Evolutionary conservation across 2,888 invertebrate genomes (phyloP).

Genomic region (Epirrhoe tristata): DNA sequence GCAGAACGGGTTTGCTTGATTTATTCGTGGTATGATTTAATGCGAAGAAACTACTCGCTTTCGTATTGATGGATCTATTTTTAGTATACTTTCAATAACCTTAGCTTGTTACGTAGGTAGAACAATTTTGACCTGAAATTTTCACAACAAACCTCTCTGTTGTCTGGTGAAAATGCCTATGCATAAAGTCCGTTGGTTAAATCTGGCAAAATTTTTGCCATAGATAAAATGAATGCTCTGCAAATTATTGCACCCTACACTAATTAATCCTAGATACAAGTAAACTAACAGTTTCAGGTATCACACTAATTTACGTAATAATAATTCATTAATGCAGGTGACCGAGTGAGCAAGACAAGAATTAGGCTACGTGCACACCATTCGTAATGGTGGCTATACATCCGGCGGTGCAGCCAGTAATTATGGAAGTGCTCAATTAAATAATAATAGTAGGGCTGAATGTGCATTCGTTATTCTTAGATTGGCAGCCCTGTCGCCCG

Average conservation of each 20-base stretch:
- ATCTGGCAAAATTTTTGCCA: too few relatives aligned
- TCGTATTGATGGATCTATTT: slow-evolving; percentile 79
- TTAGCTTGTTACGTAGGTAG: neutral
- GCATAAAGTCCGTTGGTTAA: too few relatives aligned
- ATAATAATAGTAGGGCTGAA: slow-evolving; percentile 70
- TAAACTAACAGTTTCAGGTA: slow-evolving; percentile 6
- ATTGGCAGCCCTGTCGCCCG: slow-evolving; percentile 79
- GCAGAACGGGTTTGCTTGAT: slow-evolving; percentile 83
- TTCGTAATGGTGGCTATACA: slow-evolving; percentile 58
- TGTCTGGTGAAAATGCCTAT: too few relatives aligned
- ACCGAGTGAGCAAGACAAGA: slow-evolving; percentile 48
- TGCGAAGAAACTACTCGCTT: slow-evolving; percentile 83
- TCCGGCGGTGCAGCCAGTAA: slow-evolving; percentile 59
- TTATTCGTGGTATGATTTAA: slow-evolving; percentile 84
- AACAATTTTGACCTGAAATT: too few relatives aligned
- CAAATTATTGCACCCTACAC: neutral
- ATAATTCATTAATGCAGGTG: slow-evolving; percentile 39
- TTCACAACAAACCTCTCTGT: too few relatives aligned
- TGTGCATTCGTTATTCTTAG: slow-evolving; percentile 70
- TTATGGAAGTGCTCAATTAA: slow-evolving; percentile 74
- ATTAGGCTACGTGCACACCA: slow-evolving; percentile 50
- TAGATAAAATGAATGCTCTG: neutral
- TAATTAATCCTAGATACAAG: neutral
- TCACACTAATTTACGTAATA: slow-evolving; percentile 15
- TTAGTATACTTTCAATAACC: slow-evolving; percentile 39